Base-by-base conservation (phyloP, 2,888 invertebrate species). In the Aproaerema taeniolella region DNA sequence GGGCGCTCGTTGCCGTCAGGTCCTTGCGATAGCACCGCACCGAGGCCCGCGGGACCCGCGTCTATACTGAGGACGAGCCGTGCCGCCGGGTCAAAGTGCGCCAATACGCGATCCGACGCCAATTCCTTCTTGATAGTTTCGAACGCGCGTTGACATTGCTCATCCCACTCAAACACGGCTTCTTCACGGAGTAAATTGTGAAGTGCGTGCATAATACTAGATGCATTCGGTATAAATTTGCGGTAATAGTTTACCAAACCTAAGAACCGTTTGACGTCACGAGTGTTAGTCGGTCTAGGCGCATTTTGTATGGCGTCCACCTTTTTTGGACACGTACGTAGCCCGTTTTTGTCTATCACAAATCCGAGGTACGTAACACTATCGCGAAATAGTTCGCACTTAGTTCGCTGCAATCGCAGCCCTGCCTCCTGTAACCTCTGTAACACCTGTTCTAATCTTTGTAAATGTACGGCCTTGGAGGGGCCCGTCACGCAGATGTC, bases 401-500 rank as follows among this genome's bases (percentile, higher is more conserved):
- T 46, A 1, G 39, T 32, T 11, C 37, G 38, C 15, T 45, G 36
- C n/a, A 48, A 29, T 7, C 39, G 34, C 5, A 53, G 13, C 0
- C 55, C 52, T 0, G 52, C 50, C 1, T 43, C 43, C 1, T 39
- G 25, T 10, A 52, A 25, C 9, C 34, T 34, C 5, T n/a, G 24
- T n/a, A 34, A 14, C 7, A 34, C 34, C 14, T 34, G 7, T 14
- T 8, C n/a, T 5, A 53, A 17, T 11, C 49, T 46, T 20, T 9
- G 1, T 6, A 49, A 6, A 12, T 52, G 47, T 0, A 7, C 5
- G 11, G 12, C 6, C 9, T 20, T 46, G 13, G 28, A 12, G 0
- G 42, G 45, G 0, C 38, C 52, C 1, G 52, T 54, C 0, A 46
- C 11, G 26, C 45, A 50, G 1, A 66, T 49, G 31, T 64, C 61